Base-by-base conservation (phyloP, 2,797 vertebrate species). In the Anguilla pacifica region DNA sequence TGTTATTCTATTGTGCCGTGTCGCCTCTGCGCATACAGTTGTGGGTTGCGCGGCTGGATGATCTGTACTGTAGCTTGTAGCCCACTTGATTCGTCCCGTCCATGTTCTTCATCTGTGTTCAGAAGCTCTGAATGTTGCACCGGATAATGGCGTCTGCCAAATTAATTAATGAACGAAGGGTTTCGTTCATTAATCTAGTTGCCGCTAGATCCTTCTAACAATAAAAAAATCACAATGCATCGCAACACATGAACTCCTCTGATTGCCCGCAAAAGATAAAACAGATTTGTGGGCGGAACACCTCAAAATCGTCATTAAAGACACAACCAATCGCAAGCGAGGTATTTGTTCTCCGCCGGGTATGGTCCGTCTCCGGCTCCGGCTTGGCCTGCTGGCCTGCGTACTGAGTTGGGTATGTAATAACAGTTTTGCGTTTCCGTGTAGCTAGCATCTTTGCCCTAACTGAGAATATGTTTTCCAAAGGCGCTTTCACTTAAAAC, bases 391-490 rank as follows among this genome's bases (percentile, higher is more conserved):
- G n/a, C 5, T 43, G 74, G 43, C 59, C 72, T 46, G n/a, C 5
- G 59, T 53, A n/a, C 86, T 19, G 82, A 83, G 67, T 84, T 82
- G 11, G 61, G 83, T 15, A 39, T 79, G 17, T 83, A 25, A n/a
- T 70, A n/a, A 55, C 87, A 87, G 25, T 87, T 74, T n/a, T 55
- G 46, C 87, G 5, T 74, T 59, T 77, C 64, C 22, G 6, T 39
- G 46, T 74, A 84, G 86, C 86, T n/a, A 57, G 35, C 43, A 43
- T 46, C 25, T 81, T 83, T 81, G 25, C 59, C 83, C 28, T 39
- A 51, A 61, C 81, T 81, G 82, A 82, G 74, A 61, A 86, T n/a
- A 61, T 57, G 57, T 67, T 57, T 87, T 87, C 39, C 67, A 84
- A 61, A 6, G 49, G 19, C 22, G 46, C 61, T 35, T 82, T 49